Evolutionary conservation across 2,113 vertebrate species (phyloP), one percentile per base, ranked within the genome.

Genomic region (Neodontobutis hainanensis): DNA sequence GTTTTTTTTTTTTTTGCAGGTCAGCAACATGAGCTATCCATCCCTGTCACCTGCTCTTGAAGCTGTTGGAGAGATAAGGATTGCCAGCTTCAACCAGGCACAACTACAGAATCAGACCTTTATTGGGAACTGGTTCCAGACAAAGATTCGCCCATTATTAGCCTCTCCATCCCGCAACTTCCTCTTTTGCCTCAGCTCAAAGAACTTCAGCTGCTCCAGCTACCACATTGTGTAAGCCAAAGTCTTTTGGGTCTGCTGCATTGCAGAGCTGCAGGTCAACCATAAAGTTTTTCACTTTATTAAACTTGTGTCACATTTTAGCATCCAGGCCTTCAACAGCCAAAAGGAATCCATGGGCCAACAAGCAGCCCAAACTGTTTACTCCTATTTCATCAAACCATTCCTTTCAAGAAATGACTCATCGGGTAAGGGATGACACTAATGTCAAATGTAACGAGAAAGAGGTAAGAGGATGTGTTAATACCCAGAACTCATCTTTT

Each of bases 221-320:
- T 89, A 85, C 72, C 82, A 78, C 32, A 63, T 36, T 56, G 77
- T 84, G 85, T 88, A 88, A 78, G 85, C 56, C 51, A 50, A 44
- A 8, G 4, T 36, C 6, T 12, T 11, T 63, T 27, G 40, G 1
- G 6, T n/a, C 15, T 45, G 14, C 48, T 50, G 35, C 1, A 42
- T 5, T 40, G 48, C 1, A 16, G 11, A 11, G 60, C 1, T n/a
- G 38, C n/a, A 36, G 49, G 55, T 16, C 48, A 7, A 11, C 6
- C 6, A 35, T 6, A 19, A 19, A 16, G 34, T 38, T 8, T 44
- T 71, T 14, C 2, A 2, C 38, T 35, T 3, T 27, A 7, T 11
- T 4, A 36, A 65, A 65, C 5, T 45, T 70, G 9, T 71, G 43
- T 60, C 32, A n/a, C 51, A 14, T 73, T 44, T 56, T 61, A 88